A percentile compares a stretch with the other conserved stretches of the same genome.
Conservation (phyloP, 2,113 vertebrate species). For the Bungarus multicinctus region DNA sequence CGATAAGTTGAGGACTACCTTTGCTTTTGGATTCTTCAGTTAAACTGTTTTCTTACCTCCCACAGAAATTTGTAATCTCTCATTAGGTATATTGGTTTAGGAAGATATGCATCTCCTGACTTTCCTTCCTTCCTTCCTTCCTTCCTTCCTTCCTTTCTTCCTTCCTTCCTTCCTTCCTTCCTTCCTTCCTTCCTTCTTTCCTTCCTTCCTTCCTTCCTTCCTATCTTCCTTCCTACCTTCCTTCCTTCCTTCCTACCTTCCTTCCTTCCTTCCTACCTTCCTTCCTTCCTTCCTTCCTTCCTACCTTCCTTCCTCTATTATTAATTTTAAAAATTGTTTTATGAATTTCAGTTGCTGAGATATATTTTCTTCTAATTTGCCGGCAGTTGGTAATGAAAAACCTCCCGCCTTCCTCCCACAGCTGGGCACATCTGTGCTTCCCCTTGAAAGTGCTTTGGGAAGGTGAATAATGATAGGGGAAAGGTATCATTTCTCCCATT, state of each 20-base stretch:
- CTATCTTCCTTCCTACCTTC: neutral
- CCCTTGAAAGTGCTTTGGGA: neutral
- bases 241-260: neutral
- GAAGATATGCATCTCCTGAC: neutral
- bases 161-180: neutral
- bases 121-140: neutral
- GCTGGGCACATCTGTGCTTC: slow-evolving; percentile 20
- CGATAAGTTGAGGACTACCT: neutral
- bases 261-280: neutral
- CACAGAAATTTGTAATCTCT: neutral
- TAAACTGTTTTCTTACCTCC: neutral
- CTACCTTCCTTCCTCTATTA: neutral
- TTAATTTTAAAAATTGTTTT: neutral
- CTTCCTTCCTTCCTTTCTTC: neutral
- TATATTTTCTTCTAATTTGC: neutral
- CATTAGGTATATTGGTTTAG: neutral
- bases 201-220: neutral
- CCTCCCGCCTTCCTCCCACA: neutral
- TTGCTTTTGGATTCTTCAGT: neutral
- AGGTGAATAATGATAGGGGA: slow-evolving; percentile 18
- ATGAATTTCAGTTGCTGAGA: neutral
- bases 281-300: neutral
- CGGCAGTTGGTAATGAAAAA: slow-evolving; percentile 1
- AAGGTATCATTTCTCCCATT: neutral
- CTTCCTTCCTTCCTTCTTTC: neutral